Evolutionary conservation across 1,140 invertebrate species (phyloP).

Genomic region (Trichonephila clavata): DNA sequence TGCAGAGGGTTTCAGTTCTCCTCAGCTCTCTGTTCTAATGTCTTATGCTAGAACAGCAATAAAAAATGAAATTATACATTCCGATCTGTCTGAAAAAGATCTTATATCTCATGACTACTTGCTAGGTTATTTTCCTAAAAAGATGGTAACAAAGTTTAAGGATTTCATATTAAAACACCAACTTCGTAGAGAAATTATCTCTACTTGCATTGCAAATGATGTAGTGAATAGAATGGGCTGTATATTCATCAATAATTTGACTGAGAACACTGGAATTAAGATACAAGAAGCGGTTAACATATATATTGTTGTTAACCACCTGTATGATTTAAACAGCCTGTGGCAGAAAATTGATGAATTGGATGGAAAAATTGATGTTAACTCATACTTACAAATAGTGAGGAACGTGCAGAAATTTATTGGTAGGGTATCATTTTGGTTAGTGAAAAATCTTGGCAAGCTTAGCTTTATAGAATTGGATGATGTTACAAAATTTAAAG

Average conservation of each 20-base stretch:
- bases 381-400: slow-evolving; percentile 35
- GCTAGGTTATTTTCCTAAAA: slow-evolving; percentile 24
- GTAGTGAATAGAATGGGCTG: slow-evolving; percentile 21
- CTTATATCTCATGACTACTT: slow-evolving; percentile 12
- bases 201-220: slow-evolving; percentile 23
- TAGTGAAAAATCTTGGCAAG: slow-evolving; percentile 34
- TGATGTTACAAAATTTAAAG: slow-evolving; percentile 20
- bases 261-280: slow-evolving; percentile 22
- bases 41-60: slow-evolving; percentile 14
- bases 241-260: slow-evolving; percentile 18
- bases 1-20: slow-evolving; percentile 14
- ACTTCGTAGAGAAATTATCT: slow-evolving; percentile 24
- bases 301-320: slow-evolving; percentile 24
- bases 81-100: slow-evolving; percentile 2
- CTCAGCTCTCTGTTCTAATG: slow-evolving; percentile 2
- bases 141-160: slow-evolving; percentile 16
- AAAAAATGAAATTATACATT: slow-evolving; percentile 27
- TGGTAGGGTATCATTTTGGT: slow-evolving; percentile 26
- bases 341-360: slow-evolving; percentile 26
- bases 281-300: slow-evolving; percentile 14
- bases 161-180: slow-evolving; percentile 25
- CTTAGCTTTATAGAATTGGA: slow-evolving; percentile 8
- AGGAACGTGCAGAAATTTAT: slow-evolving; percentile 34
- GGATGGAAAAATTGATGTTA: slow-evolving; percentile 37
- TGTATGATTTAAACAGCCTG: slow-evolving; percentile 23